These are phyloP conservation scores for Gambusia yucatana DNA, from an alignment of 2,797 vertebrate genomes.

Conservation along the genomic window DNA sequence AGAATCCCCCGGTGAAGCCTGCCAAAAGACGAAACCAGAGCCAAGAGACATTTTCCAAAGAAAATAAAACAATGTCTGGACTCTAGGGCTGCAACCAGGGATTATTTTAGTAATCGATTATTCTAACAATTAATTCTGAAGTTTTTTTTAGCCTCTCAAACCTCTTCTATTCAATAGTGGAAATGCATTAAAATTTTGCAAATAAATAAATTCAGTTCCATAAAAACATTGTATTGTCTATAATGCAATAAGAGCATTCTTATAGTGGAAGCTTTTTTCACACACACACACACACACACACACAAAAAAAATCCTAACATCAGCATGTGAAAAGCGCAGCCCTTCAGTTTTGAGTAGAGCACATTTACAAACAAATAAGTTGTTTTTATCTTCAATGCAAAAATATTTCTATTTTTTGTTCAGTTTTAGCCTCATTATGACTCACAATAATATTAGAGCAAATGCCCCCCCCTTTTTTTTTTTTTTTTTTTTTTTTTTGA, in stretches of 20 bases:
- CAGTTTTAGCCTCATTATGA: not conserved
- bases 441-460: not conserved
- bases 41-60: slow-evolving; percentile 27
- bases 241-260: not conserved
- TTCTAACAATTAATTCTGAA: not conserved
- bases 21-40: slow-evolving; percentile 43
- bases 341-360: not conserved
- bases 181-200: not conserved
- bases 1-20: slow-evolving; percentile 50
- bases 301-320: not conserved
- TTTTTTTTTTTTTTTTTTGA: not conserved
- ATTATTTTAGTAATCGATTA: not conserved
- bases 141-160: not conserved
- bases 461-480: not conserved
- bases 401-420: not conserved
- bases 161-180: not conserved
- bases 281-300: too few relatives aligned
- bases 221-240: not conserved
- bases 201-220: not conserved
- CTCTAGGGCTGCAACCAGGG: not conserved
- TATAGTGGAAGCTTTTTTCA: not conserved
- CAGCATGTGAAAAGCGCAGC: not conserved
- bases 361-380: not conserved
- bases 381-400: not conserved
- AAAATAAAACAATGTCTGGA: slow-evolving; percentile 7